Conservation (phyloP, 2,113 vertebrate genomes). For the Platysternon megacephalum region DNA sequence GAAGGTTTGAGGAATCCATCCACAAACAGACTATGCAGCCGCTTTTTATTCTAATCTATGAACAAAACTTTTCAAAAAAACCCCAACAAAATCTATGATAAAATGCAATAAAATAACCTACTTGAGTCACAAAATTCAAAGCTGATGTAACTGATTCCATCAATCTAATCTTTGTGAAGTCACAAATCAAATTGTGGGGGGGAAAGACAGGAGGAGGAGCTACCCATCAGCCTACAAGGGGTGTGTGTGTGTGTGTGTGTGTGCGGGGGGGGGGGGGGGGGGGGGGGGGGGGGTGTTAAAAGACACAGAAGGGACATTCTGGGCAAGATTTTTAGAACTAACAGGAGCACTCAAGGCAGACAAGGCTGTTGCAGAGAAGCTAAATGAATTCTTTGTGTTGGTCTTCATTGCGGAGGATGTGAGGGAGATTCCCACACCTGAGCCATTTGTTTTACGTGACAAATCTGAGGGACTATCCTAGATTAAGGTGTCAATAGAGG, state of each 20-base stretch:
- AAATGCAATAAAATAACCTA: not conserved
- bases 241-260: no score
- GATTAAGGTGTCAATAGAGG: not conserved
- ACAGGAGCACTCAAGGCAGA: no score
- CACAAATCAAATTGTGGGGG: not conserved
- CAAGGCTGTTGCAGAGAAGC: no score
- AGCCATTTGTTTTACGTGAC: not conserved
- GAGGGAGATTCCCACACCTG: not conserved
- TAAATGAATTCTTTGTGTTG: no score
- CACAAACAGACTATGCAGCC: not conserved
- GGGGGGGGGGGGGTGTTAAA: no score
- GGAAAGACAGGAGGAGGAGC: not conserved
- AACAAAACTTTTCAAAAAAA: not conserved
- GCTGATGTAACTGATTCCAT: not conserved
- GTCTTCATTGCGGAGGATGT: not conserved
- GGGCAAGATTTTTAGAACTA: not conserved
- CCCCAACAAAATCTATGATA: not conserved
- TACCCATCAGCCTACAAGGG: not conserved
- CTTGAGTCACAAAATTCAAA: not conserved
- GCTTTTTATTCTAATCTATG: not conserved
- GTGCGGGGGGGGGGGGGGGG: no score
- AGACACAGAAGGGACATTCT: not conserved
- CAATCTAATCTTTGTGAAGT: not conserved
- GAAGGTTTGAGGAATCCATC: not conserved
- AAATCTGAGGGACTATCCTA: not conserved